Evolutionary conservation across 2,797 vertebrate species (phyloP), one percentile per base, ranked within the genome.

Genomic region (Neostethus bicornis): DNA sequence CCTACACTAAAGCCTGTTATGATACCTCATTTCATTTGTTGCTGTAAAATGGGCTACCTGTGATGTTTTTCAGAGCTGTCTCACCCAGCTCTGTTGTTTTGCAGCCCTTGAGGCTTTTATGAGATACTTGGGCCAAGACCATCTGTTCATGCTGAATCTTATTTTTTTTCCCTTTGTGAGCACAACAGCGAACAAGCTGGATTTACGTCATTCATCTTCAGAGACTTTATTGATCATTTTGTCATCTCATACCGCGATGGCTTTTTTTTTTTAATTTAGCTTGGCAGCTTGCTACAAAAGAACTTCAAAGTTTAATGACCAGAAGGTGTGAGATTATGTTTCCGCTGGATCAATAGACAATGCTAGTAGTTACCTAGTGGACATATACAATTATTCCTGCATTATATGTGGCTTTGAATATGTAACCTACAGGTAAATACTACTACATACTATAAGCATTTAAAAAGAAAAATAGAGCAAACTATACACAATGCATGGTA

Each of bases 401-500:
- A 60, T 47, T 54, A 55, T 75, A 58, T 75, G 68, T 70, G 78
- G 71, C 60, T 75, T 62, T 69, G 66, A 66, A 79, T 71, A 75
- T 70, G 53, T 78, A 81, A 64, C 80, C 71, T 41, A 39, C 57
- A 23, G 61, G 44, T 50, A 53, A 68, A 51, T 72, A 49, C 24
- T 49, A 51, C 48, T 52, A 56, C 62, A 61, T 70, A 50, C 48
- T 56, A 62, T 77, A 38, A 83, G 64, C 64, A 77, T 34, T 23
- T 54, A 25, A 48, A 9, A 21, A 47, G 51, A 11, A 31, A 13
- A 11, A 35, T 29, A 12, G 44, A 35, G 61, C 37, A 53, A 60
- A 50, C 13, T 57, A 51, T 41, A 57, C 46, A 47, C 67, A 79
- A 66, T 84, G 88, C 87, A 88, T 81, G 85, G 85, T 77, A 78